phyloP scores from a whole-genome alignment of 1,140 invertebrate genomes.

The Bradynema listronoti region DNA sequence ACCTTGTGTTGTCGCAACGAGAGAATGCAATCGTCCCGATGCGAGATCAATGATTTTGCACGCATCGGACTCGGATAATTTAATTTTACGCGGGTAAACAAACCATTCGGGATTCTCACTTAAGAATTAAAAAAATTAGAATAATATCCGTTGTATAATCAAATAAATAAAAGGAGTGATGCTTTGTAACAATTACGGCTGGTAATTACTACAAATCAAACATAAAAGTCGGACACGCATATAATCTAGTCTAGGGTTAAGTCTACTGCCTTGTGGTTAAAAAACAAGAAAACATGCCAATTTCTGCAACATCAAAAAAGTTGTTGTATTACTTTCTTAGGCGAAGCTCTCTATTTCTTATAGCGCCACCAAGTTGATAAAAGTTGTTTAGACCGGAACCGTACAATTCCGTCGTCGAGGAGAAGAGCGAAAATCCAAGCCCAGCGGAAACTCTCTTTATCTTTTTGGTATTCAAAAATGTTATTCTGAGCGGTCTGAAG shows the following conservation, averaged over 20 bases:
- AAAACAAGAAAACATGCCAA: neutral
- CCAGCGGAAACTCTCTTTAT: slow-evolving; percentile 48
- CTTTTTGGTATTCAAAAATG: slow-evolving; percentile 38
- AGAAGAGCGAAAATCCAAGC: slow-evolving; percentile 53
- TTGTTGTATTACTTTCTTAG: too few relatives aligned
- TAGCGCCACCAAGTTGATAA: slow-evolving; percentile 43
- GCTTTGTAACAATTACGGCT: too few relatives aligned
- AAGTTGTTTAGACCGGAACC: slow-evolving; percentile 52
- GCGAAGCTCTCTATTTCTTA: slow-evolving; percentile 14
- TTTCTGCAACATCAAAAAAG: neutral
- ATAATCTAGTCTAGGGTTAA: neutral
- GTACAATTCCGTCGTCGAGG: slow-evolving; percentile 42
- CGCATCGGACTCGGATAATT: slow-evolving; percentile 21
- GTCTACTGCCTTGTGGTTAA: slow-evolving; percentile 19
- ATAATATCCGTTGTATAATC: too few relatives aligned
- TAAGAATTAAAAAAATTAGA: slow-evolving; percentile 9
- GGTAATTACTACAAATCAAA: slow-evolving; percentile 18
- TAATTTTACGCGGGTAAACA: slow-evolving; percentile 18
- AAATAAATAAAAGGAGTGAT: too few relatives aligned
- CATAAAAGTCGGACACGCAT: too few relatives aligned
- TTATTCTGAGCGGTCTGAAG: slow-evolving; percentile 35
- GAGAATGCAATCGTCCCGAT: slow-evolving; percentile 46
- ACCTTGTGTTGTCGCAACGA: slow-evolving; percentile 34
- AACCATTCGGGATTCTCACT: slow-evolving; percentile 19
- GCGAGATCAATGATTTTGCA: slow-evolving; percentile 31